These are phyloP conservation scores for Leptothorax acervorum DNA, from an alignment of 2,888 invertebrate genomes.

Conservation along the genomic window DNA sequence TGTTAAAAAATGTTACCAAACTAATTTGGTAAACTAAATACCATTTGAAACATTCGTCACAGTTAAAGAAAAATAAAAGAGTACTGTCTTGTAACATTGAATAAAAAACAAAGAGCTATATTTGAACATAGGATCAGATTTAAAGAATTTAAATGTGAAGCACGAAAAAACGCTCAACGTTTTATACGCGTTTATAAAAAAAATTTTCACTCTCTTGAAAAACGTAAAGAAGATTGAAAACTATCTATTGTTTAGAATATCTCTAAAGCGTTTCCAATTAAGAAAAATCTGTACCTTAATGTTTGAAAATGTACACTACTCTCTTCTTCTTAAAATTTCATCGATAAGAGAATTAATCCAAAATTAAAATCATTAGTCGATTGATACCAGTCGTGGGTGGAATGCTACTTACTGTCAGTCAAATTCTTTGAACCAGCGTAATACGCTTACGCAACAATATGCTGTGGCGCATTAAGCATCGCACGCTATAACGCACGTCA, in stretches of 20 bases:
- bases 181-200: background rate
- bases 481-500: conserved; percentile 21
- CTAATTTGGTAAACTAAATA: background rate
- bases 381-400: background rate
- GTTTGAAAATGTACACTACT: background rate
- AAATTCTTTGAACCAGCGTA: conserved; percentile 17
- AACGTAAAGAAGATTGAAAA: background rate
- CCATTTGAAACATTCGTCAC: background rate
- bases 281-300: background rate
- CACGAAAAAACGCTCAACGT: background rate
- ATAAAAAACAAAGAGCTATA: background rate
- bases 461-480: conserved; percentile 37
- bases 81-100: background rate
- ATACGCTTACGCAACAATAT: conserved; percentile 28
- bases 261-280: background rate
- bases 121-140: background rate
- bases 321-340: background rate
- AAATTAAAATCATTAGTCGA: background rate
- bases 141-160: background rate
- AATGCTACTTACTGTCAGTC: background rate
- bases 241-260: background rate
- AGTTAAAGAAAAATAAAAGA: background rate
- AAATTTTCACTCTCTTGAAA: background rate
- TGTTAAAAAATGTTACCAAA: background rate
- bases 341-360: background rate